A percentile compares a stretch with the other conserved stretches of the same genome.
phyloP scores from a whole-genome alignment of 2,113 vertebrate genomes.

The Campylorhamphus procurvoides region DNA sequence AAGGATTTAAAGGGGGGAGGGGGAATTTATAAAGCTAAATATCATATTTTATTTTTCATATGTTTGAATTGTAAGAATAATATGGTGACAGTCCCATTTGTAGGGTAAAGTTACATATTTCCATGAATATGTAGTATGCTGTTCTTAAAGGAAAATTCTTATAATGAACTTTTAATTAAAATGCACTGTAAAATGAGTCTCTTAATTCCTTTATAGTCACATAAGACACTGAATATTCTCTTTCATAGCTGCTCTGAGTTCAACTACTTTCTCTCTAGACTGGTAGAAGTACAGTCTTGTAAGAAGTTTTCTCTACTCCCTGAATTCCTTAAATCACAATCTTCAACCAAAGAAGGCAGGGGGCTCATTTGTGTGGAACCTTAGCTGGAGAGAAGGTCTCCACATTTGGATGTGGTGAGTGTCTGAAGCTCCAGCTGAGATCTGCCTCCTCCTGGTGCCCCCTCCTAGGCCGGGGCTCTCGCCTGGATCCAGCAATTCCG shows the following conservation, averaged over 20 bases:
- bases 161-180: slow-evolving; percentile 76
- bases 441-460: accelerated
- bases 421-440: neutral
- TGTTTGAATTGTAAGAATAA: slow-evolving; percentile 68
- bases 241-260: neutral
- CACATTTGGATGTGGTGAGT: accelerated
- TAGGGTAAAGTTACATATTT: slow-evolving; percentile 68
- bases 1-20: slow-evolving; percentile 21
- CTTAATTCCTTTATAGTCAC: slow-evolving; percentile 13
- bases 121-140: slow-evolving; percentile 70
- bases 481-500: neutral
- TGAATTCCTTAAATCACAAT: neutral
- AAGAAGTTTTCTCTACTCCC: neutral
- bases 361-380: neutral
- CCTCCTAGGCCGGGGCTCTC: too few species aligned
- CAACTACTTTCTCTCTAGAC: neutral
- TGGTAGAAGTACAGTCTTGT: neutral
- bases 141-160: slow-evolving; percentile 58
- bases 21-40: slow-evolving; percentile 76
- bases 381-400: neutral
- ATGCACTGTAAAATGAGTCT: slow-evolving; percentile 60
- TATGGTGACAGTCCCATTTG: slow-evolving; percentile 73
- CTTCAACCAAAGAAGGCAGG: neutral
- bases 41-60: slow-evolving; percentile 84
- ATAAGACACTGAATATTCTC: neutral